Conservation (phyloP, 2,113 vertebrate species). For the Clupea harengus region DNA sequence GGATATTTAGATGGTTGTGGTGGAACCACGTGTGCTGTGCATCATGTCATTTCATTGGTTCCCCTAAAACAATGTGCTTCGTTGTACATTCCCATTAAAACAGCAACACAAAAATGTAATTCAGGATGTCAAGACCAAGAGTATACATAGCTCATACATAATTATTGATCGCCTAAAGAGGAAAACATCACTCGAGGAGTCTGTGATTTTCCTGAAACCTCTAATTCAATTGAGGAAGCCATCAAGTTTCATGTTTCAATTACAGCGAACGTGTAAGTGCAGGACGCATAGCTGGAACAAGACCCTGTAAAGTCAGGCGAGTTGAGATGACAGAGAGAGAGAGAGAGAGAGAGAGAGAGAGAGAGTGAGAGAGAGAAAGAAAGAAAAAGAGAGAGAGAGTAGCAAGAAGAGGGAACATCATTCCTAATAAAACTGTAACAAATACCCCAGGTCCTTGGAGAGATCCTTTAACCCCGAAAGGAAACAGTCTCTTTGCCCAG, state of each 20-base stretch:
- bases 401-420: conserved; percentile 56
- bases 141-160: conserved; percentile 18
- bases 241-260: conserved; percentile 60
- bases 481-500: conserved; percentile 82
- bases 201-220: conserved; percentile 34
- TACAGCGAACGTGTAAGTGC: conserved; percentile 48
- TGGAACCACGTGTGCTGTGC: neutral
- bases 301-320: conserved; percentile 22
- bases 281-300: conserved; percentile 30
- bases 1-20: neutral
- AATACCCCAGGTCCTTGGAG: conserved; percentile 76
- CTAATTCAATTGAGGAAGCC: conserved; percentile 36
- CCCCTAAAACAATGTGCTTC: conserved; percentile 8
- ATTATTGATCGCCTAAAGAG: conserved; percentile 21
- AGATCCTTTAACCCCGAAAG: conserved; percentile 79
- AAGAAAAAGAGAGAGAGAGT: neutral
- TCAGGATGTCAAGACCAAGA: neutral
- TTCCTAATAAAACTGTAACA: conserved; percentile 77
- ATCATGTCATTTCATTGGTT: neutral
- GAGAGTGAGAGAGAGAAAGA: conserved; percentile 14
- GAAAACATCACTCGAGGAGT: neutral
- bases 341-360: conserved; percentile 7
- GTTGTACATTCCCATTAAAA: neutral
- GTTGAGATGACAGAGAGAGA: conserved; percentile 29
- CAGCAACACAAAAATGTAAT: neutral